Conservation (phyloP, 2,797 vertebrate genomes). For the Notolepis coatsorum region DNA sequence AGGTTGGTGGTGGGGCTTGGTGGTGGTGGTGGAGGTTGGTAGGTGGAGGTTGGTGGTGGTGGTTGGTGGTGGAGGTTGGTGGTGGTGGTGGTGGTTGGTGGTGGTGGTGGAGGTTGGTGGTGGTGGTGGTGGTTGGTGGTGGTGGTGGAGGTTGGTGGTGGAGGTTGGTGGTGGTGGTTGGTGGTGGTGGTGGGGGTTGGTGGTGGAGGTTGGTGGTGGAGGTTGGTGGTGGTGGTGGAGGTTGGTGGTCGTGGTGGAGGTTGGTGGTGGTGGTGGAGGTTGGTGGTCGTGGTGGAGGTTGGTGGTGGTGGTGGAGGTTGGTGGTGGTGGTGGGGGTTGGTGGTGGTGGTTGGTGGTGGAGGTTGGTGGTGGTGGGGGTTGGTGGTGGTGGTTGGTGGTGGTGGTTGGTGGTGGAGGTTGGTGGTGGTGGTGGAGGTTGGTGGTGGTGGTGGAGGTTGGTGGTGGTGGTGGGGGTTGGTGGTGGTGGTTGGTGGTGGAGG, state of each 20-base stretch:
- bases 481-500: conserved; percentile 64
- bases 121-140: conserved; percentile 58
- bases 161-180: conserved; percentile 66
- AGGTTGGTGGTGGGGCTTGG: conserved; percentile 68
- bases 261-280: conserved; percentile 60
- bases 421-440: conserved; percentile 66
- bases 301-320: conserved; percentile 53
- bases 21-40: conserved; percentile 53
- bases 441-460: conserved; percentile 50
- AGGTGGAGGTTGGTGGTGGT: conserved; percentile 83
- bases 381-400: conserved; percentile 63
- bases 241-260: conserved; percentile 57
- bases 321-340: conserved; percentile 63
- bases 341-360: conserved; percentile 66
- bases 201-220: conserved; percentile 64
- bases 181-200: conserved; percentile 55
- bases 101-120: conserved; percentile 64
- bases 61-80: no score
- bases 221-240: conserved; percentile 58
- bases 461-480: conserved; percentile 68
- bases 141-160: conserved; percentile 60
- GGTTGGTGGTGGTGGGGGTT: conserved; percentile 52
- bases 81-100: conserved; percentile 68
- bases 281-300: conserved; percentile 51
- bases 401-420: conserved; percentile 41